Base-by-base conservation (phyloP, 2,113 vertebrate genomes). In the Paedocypris sp. region DNA sequence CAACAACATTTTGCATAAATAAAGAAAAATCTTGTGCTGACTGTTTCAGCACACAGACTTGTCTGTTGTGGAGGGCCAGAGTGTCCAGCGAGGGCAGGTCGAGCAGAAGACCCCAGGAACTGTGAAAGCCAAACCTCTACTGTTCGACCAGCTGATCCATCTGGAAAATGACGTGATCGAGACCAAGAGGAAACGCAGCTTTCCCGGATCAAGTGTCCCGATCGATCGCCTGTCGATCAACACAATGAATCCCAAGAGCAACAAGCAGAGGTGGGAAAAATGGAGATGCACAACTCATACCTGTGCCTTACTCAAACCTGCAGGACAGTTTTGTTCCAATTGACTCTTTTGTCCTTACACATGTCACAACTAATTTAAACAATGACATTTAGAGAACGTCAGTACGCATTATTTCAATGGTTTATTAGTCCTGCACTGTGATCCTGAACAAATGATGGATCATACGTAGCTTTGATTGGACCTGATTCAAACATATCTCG, bases 111-210 rank as follows among this genome's bases (percentile, higher is more conserved):
- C 76, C 2, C 68, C 80, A 39, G 67, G 73, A 6, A 78, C 69
- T 20, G 62, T 88, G 12, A 73, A 68, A 6, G 63, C 74, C 3
- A 92, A 90, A 57, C 71, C 89, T 4, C 57, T 89, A 20, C 76
- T 80, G 57, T 68, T 90, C 3, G 79, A 91, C 58, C 82, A 88
- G 18, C 68, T 87, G 61, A 77, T 83, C 15, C 84, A 80, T 64
- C 66, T 85, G 74, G 90, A 93, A 67, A 92, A 94, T 0, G 90
- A 94, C 0, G 88, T 90, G 60, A 86, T 82, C 0, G 91, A 94
- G 80, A 88, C 88, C 5, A 94, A 94, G 78, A 91, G 76, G 73
- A 97, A 91, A 74, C 88, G 91, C 63, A 90, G 91, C 47, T 93
- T 92, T 68, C 71, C 87, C 1, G 87, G 87, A 16, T 91, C 88